Evolutionary conservation across 2,113 vertebrate species (phyloP).

Genomic region (Perca schrenkii): DNA sequence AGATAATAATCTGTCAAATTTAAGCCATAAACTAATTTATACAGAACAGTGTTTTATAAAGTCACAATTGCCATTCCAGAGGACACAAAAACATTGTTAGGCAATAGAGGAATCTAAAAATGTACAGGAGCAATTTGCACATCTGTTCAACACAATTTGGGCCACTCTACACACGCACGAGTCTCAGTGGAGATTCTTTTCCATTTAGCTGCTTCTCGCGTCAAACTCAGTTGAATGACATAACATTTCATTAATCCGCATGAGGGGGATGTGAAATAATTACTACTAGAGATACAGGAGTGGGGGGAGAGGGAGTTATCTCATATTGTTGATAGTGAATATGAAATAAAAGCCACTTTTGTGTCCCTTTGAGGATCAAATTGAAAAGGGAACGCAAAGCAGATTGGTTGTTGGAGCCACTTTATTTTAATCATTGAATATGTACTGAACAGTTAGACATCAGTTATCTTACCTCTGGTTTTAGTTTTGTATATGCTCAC

Average conservation of each 20-base stretch:
- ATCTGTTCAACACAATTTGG: constrained; percentile 42
- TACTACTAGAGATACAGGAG: constrained; percentile 13
- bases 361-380: constrained; percentile 5
- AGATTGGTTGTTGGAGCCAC: constrained; percentile 2
- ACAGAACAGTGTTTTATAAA: constrained; percentile 17
- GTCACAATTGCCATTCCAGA: constrained; percentile 25
- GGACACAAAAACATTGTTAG: not conserved
- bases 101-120: constrained; percentile 19
- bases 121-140: constrained; percentile 49
- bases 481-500: not conserved
- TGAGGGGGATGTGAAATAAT: constrained; percentile 33
- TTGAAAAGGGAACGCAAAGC: constrained; percentile 19
- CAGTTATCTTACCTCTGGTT: not conserved
- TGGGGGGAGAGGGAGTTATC: not conserved
- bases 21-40: not conserved
- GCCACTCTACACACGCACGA: not conserved
- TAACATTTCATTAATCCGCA: constrained; percentile 52
- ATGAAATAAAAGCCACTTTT: constrained; percentile 31
- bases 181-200: constrained; percentile 31
- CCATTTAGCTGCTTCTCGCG: constrained; percentile 48
- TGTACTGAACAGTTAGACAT: not conserved
- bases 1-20: not conserved
- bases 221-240: constrained; percentile 48
- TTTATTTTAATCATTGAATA: constrained; percentile 31
- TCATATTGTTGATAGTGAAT: constrained; percentile 33